A percentile compares a stretch with the other conserved stretches of the same genome.
Evolutionary conservation across 2,113 vertebrate genomes (phyloP).

Genomic region (Pleuronectes platessa): DNA sequence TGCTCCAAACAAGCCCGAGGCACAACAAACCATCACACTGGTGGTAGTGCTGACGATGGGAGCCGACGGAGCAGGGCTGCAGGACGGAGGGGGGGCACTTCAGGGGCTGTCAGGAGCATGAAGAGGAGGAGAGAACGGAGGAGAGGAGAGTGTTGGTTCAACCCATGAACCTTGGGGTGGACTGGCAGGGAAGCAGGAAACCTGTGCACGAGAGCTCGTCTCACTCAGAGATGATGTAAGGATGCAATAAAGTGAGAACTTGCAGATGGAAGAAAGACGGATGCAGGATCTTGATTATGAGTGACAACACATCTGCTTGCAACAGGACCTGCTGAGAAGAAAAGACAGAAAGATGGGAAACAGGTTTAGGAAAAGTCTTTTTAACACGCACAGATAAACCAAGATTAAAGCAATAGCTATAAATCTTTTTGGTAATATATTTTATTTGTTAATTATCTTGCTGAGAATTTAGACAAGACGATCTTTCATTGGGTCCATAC

Average conservation of each 20-base stretch:
- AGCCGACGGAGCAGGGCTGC: conserved; percentile 50
- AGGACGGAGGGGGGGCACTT: neutral
- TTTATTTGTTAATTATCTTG: neutral
- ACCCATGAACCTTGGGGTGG: conserved; percentile 80
- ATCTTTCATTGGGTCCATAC: too few relatives aligned
- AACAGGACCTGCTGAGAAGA: conserved; percentile 66
- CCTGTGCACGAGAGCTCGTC: conserved; percentile 41
- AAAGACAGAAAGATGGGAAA: conserved; percentile 4
- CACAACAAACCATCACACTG: conserved; percentile 74
- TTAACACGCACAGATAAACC: neutral
- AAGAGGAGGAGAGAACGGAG: conserved; percentile 52
- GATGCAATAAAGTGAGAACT: neutral
- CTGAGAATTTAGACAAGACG: neutral
- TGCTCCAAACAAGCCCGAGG: conserved; percentile 79
- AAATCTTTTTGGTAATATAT: neutral
- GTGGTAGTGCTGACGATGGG: conserved; percentile 67
- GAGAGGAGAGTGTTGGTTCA: conserved; percentile 74
- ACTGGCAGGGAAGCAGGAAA: conserved; percentile 30
- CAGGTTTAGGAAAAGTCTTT: neutral
- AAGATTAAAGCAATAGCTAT: neutral
- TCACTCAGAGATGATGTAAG: conserved; percentile 27
- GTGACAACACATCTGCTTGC: conserved; percentile 61
- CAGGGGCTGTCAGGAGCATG: conserved; percentile 14
- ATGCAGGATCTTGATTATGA: conserved; percentile 60
- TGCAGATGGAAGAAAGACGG: conserved; percentile 21